These are phyloP conservation scores for Osmoderma eremita DNA, from an alignment of 2,888 invertebrate genomes.

Conservation along the genomic window DNA sequence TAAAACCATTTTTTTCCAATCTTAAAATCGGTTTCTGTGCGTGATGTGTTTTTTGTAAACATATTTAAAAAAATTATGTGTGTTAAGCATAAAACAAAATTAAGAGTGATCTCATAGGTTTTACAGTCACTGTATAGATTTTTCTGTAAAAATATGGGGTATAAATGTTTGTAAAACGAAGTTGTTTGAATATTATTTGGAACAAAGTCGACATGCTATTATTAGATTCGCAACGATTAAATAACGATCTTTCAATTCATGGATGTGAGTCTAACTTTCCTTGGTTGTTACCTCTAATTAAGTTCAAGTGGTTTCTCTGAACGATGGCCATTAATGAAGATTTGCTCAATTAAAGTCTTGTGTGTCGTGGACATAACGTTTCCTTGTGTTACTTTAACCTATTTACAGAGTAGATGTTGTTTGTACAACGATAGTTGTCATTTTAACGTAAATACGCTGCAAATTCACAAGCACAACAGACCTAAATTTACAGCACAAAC, in stretches of 20 bases:
- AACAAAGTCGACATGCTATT: too few species aligned
- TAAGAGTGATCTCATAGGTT: too few species aligned
- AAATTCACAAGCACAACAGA: constrained; percentile 32
- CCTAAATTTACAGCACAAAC: constrained; percentile 35
- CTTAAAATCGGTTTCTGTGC: too few species aligned
- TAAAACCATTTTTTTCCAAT: too few species aligned
- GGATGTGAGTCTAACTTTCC: neutral
- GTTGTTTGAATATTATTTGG: too few species aligned
- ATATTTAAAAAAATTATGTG: too few species aligned
- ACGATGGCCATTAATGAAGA: constrained; percentile 25
- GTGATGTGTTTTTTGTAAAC: too few species aligned
- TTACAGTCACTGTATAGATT: too few species aligned
- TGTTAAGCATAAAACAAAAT: too few species aligned
- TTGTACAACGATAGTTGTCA: constrained; percentile 32
- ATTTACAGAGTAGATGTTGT: constrained; percentile 25
- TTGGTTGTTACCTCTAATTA: constrained; percentile 25
- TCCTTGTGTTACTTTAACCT: constrained; percentile 31
- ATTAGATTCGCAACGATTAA: neutral
- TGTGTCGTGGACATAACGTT: constrained; percentile 35
- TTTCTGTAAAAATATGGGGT: too few species aligned
- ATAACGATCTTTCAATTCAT: constrained; percentile 5
- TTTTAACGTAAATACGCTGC: constrained; percentile 33
- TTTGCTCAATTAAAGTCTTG: constrained; percentile 32
- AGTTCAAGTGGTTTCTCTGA: constrained; percentile 1
- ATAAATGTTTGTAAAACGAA: too few species aligned